Conservation (phyloP, 1,140 invertebrate species). For the Cyphomyrmex costatus region DNA sequence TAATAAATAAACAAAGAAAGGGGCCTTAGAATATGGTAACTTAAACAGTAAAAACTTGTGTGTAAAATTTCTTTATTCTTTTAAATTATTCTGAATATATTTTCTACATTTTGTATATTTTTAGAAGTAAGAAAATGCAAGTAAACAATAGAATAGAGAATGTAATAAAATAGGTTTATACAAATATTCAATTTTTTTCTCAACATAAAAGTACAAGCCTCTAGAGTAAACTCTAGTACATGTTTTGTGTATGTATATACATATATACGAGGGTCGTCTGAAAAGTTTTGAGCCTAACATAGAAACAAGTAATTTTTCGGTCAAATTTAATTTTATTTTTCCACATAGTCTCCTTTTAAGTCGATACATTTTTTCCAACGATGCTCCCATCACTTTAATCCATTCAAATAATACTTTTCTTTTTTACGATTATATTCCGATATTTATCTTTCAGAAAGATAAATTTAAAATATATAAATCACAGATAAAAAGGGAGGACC, state of each 20-base stretch:
- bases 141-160: slow-evolving; percentile 61
- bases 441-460: not conserved
- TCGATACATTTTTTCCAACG: no score
- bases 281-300: no score
- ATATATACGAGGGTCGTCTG: no score
- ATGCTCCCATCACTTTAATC: no score
- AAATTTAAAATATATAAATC: not conserved
- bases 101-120: slow-evolving; percentile 68
- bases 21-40: slow-evolving; percentile 75
- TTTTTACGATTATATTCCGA: slow-evolving; percentile 12
- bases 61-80: slow-evolving; percentile 68
- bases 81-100: slow-evolving; percentile 69
- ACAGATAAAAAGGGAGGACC: not conserved
- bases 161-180: slow-evolving; percentile 67
- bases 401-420: no score
- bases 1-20: slow-evolving; percentile 71
- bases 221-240: slow-evolving; percentile 8
- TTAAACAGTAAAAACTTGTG: slow-evolving; percentile 63
- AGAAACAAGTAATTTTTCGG: no score
- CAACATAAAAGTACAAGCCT: not conserved
- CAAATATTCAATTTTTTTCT: slow-evolving; percentile 39
- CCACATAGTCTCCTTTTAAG: no score
- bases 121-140: slow-evolving; percentile 58
- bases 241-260: slow-evolving; percentile 5
- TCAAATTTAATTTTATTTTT: no score